Evolutionary conservation across 2,113 vertebrate genomes (phyloP), one percentile per base, ranked within the genome.

Genomic region (Cyprinus carpio): DNA sequence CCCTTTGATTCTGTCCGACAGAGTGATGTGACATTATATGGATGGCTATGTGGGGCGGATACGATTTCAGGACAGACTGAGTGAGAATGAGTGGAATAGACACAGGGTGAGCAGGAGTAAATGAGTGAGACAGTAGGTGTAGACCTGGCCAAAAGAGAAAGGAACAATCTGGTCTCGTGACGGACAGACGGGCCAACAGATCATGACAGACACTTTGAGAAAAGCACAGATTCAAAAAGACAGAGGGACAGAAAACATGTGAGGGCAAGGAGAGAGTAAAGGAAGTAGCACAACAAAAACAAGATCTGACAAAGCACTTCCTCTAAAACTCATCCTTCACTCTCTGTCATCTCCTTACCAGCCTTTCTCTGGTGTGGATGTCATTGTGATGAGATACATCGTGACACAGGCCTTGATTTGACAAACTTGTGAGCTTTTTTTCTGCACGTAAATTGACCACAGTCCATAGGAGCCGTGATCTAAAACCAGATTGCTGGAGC

Each of bases 401-500:
- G 65, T 72, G 81, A 72, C 81, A 56, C 12, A 51, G 65, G 65
- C 81, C 65, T 40, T 82, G 64, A 72, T 82, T 65, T 69, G 65
- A 56, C 81, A 69, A 67, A 72, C 65, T 16, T 54, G 65, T 54
- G 58, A 81, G 64, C 49, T 82, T 54, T 69, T 82, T 37, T 29
- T 82, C 81, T 25, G 79, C 9, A 16, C 64, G 27, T 72, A 54
- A 82, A 56, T 67, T 43, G 62, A 81, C 37, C 37, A 46, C 20
- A 51, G 43, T 82, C 64, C 65, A 71, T 29, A n/a, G 46, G 16
- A 54, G 62, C 40, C 29, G 29, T 51, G 27, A 67, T 6, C 16
- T 9, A 9, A 37, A 37, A 37, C 37, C 34, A 34, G 34, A 34
- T 37, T 37, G 40, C 8, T 40, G 7, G 37, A 37, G 37, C 37